A percentile compares a stretch with the other conserved stretches of the same genome.
These are phyloP conservation scores for Phasia obesa DNA, from an alignment of 2,888 invertebrate genomes.

Conservation along the genomic window DNA sequence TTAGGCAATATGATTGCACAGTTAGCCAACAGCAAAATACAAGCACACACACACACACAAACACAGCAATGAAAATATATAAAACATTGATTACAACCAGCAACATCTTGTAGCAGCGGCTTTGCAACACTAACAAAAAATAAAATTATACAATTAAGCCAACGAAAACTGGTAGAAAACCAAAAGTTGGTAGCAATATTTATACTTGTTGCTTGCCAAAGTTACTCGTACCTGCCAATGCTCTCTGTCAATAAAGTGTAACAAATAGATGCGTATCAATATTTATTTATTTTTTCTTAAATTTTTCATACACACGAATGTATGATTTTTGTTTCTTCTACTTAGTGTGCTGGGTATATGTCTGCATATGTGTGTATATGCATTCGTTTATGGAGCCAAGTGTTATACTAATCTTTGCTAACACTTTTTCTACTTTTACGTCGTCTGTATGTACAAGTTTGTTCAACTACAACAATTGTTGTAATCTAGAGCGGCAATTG, in stretches of 20 bases:
- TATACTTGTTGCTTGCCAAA: conserved; percentile 52
- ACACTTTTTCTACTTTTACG: conserved; percentile 32
- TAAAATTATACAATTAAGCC: conserved; percentile 16
- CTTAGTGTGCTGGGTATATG: conserved; percentile 16
- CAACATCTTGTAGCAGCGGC: conserved; percentile 65
- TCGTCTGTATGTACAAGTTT: too few species aligned
- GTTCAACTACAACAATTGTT: conserved; percentile 33
- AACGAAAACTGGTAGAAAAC: conserved; percentile 21
- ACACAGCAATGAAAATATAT: background rate
- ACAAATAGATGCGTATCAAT: conserved; percentile 71
- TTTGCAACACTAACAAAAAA: conserved; percentile 27
- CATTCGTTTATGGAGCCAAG: conserved; percentile 31
- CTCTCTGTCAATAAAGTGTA: conserved; percentile 65
- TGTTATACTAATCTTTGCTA: conserved; percentile 54
- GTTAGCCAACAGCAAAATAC: conserved; percentile 2
- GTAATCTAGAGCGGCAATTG: conserved; percentile 67
- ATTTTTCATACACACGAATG: conserved; percentile 13
- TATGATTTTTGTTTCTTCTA: conserved; percentile 9
- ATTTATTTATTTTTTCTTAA: conserved; percentile 43
- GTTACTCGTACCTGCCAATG: conserved; percentile 64
- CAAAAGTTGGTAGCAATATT: conserved; percentile 60
- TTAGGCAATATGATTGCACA: conserved; percentile 50
- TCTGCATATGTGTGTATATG: background rate
- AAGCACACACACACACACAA: background rate
- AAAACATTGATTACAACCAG: conserved; percentile 45